Conservation (phyloP, 2,888 invertebrate species). For the Crocallis elinguaria region DNA sequence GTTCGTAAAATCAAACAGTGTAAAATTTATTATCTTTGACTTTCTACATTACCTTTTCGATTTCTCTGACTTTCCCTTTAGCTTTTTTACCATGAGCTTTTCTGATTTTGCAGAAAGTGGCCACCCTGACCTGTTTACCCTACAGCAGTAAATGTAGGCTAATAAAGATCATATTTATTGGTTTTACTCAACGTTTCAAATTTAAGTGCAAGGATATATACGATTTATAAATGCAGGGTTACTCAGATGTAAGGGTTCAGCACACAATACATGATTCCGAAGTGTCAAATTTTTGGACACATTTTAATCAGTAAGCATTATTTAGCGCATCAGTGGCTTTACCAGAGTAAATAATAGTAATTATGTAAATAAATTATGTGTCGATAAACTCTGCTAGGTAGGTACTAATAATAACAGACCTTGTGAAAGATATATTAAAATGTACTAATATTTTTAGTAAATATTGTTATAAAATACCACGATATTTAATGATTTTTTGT, state of each 20-base stretch:
- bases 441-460: not conserved
- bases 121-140: too few species aligned
- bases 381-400: slow-evolving; percentile 2
- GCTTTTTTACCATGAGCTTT: too few species aligned
- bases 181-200: too few species aligned
- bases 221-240: slow-evolving; percentile 8
- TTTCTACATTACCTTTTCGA: too few species aligned
- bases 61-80: too few species aligned
- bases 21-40: too few species aligned
- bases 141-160: too few species aligned
- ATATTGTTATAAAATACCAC: not conserved
- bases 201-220: too few species aligned
- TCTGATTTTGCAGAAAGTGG: too few species aligned
- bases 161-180: too few species aligned
- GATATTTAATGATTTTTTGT: not conserved
- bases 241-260: slow-evolving; percentile 19
- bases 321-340: slow-evolving; percentile 30
- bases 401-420: not conserved
- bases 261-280: slow-evolving; percentile 46
- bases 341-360: slow-evolving; percentile 26
- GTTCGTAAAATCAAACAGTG: too few species aligned
- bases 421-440: too few species aligned
- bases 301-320: slow-evolving; percentile 44
- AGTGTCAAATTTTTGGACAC: slow-evolving; percentile 72
- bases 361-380: slow-evolving; percentile 9